Evolutionary conservation across 2,888 invertebrate genomes (phyloP), one percentile per base, ranked within the genome.

Genomic region (Spodoptera picta): DNA sequence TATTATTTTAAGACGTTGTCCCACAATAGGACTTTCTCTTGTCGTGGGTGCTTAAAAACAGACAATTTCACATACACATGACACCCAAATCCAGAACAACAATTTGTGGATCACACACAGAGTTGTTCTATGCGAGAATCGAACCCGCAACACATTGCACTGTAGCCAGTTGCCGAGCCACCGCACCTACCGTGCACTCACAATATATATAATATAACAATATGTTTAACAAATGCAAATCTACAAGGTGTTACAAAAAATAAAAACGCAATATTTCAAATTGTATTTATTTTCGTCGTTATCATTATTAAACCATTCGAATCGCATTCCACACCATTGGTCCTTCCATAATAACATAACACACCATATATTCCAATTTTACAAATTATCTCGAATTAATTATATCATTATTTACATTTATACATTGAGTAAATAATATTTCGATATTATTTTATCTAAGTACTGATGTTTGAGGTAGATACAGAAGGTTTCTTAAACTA

Each of bases 271-370:
- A 76, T 86, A 84, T 86, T 87, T 87, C 77, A 87, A 85, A 83
- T 84, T 80, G 80, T 85, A 83, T 87, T 87, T 84, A 85, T 84
- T 85, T 64, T 67, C 45, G 23, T 60, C 55, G 41, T 68, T 71
- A 75, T 62, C 65, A 73, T 63, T 31, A 73, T 56, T 68, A 69
- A 79, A 79, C 75, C 84, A 77, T 80, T 82, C 80, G 62, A 69
- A 57, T 63, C 69, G 52, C 81, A 83, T 74, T 73, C 82, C 86
- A 80, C 81, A 85, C 86, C 82, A 86, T 92, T 92, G 92, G 92
- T 92, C 92, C 91, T 79, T 83, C 83, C 87, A 86, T 77, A 86
- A 68, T 56, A 80, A 79, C 80, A 69, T 67, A 65, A 68, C 69
- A 76, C 60, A 73, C 72, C 65, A 73, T 75, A 72, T 63, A 66